phyloP scores from a whole-genome alignment of 2,888 invertebrate genomes.

The Rhaphigaster nebulosa region DNA sequence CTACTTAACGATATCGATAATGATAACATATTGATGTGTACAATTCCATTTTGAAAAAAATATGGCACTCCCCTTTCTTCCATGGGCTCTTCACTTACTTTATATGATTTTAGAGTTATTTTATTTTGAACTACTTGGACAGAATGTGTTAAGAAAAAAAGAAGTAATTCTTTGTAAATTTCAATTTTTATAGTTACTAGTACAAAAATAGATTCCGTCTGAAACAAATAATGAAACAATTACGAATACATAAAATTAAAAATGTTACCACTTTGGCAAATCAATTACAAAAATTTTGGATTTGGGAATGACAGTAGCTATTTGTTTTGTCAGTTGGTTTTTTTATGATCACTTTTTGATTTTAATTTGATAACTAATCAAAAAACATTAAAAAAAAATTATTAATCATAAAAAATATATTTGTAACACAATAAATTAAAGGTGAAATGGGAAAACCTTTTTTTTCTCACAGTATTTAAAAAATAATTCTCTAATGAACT shows the following conservation, averaged over 20 bases:
- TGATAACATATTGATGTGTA: too few relatives aligned
- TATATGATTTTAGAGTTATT: neutral
- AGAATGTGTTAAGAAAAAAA: neutral
- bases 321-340: neutral
- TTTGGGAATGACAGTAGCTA: neutral
- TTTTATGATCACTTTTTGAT: neutral
- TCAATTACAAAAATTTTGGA: neutral
- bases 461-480: too few relatives aligned
- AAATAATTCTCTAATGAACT: neutral
- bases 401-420: too few relatives aligned
- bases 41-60: too few relatives aligned
- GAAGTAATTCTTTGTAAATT: neutral
- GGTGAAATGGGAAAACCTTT: too few relatives aligned
- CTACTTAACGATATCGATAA: too few relatives aligned
- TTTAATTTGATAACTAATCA: neutral
- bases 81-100: too few relatives aligned
- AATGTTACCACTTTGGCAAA: neutral
- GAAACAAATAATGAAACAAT: neutral
- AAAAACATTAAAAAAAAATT: too few relatives aligned
- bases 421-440: too few relatives aligned
- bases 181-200: neutral
- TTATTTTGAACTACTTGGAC: neutral
- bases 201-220: neutral
- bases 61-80: too few relatives aligned
- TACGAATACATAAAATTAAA: neutral